Evolutionary conservation across 2,888 invertebrate genomes (phyloP).

Genomic region (Drosophila rellima): DNA sequence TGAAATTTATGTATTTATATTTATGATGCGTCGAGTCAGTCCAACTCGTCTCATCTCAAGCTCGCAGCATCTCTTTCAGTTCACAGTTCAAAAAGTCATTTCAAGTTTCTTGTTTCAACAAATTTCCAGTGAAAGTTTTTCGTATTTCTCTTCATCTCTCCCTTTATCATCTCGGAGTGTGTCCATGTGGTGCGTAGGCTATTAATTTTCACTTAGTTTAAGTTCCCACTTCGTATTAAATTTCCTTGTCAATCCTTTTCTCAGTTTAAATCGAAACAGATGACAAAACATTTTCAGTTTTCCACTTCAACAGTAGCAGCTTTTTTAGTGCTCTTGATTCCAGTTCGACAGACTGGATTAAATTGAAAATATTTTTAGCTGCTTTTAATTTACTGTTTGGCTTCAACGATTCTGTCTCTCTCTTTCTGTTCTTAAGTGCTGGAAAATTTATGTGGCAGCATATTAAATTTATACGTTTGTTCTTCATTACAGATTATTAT

Average conservation of each 20-base stretch:
- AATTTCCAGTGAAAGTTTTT: conserved; percentile 78
- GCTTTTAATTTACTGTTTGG: conserved; percentile 53
- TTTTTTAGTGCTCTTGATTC: conserved; percentile 36
- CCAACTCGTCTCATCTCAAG: conserved; percentile 25
- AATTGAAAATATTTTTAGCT: conserved; percentile 68
- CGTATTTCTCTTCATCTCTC: not conserved
- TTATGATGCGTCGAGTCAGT: conserved; percentile 50
- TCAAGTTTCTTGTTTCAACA: conserved; percentile 75
- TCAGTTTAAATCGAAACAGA: conserved; percentile 68
- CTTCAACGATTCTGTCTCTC: conserved; percentile 20
- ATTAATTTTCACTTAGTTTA: conserved; percentile 77
- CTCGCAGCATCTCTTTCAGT: conserved; percentile 63
- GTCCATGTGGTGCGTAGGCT: conserved; percentile 39
- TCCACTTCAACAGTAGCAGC: conserved; percentile 23
- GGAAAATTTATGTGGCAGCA: conserved; percentile 71
- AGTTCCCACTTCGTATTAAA: conserved; percentile 64
- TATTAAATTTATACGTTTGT: conserved; percentile 77
- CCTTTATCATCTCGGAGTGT: not conserved
- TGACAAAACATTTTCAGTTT: conserved; percentile 75
- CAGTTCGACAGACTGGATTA: conserved; percentile 53
- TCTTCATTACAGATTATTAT: conserved; percentile 71
- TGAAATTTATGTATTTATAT: conserved; percentile 50
- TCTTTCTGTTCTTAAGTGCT: conserved; percentile 65
- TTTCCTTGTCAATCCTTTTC: conserved; percentile 60
- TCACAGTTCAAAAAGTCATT: conserved; percentile 80